These are phyloP conservation scores for Probosciger aterrimus DNA, from an alignment of 2,113 vertebrate genomes.

Conservation along the genomic window DNA sequence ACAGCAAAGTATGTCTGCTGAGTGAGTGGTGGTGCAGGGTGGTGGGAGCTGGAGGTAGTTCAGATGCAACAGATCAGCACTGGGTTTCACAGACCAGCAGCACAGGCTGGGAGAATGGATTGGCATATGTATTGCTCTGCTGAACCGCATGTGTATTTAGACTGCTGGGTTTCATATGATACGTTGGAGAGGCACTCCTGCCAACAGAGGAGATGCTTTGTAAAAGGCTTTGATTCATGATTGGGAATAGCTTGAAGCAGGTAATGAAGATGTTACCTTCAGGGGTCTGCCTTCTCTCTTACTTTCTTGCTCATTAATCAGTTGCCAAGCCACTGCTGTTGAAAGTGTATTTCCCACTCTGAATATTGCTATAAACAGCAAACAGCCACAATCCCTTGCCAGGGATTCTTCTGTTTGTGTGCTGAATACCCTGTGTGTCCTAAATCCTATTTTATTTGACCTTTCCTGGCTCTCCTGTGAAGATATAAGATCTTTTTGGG, in stretches of 20 bases:
- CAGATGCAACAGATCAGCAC: not conserved
- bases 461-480: not conserved
- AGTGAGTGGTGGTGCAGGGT: not conserved
- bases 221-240: not conserved
- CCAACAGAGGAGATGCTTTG: not conserved
- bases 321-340: not conserved
- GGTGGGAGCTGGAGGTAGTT: not conserved
- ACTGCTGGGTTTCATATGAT: not conserved
- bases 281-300: not conserved
- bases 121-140: not conserved
- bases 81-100: not conserved
- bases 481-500: not conserved
- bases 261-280: not conserved
- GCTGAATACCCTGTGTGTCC: not conserved
- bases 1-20: not conserved
- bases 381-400: not conserved
- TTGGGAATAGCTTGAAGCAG: not conserved
- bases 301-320: not conserved
- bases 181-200: not conserved
- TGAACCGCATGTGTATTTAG: not conserved
- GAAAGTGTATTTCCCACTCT: not conserved
- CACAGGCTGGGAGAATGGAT: not conserved
- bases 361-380: not conserved
- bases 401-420: not conserved
- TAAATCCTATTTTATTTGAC: not conserved